A percentile compares a stretch with the other conserved stretches of the same genome.
Evolutionary conservation across 92 coral and sea anemone genomes (phyloP).

Genomic region (Epizoanthus rinbou): DNA sequence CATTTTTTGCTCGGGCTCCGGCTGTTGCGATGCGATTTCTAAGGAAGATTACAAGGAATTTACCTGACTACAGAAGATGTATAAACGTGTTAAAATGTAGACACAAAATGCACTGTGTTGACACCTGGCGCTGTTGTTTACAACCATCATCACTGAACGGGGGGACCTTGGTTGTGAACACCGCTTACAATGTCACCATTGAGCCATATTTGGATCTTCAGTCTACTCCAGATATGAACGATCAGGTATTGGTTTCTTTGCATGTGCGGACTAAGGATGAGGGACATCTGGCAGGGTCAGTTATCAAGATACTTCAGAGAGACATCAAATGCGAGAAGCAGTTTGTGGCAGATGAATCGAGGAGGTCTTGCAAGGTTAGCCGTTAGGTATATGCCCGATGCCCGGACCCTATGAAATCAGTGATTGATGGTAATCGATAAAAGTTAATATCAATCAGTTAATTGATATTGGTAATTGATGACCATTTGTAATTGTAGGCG

Average conservation of each 20-base stretch:
- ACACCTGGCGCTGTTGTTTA: conserved; percentile 32
- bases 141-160: background rate
- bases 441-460: too few species aligned
- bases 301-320: conserved; percentile 16
- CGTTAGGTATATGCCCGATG: too few species aligned
- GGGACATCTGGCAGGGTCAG: conserved; percentile 41
- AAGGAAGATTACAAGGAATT: background rate
- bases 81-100: conserved; percentile 14
- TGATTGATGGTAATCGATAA: too few species aligned
- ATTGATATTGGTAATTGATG: too few species aligned
- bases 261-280: conserved; percentile 48
- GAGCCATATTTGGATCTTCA: conserved; percentile 63
- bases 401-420: too few species aligned
- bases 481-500: too few species aligned
- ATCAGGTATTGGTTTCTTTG: conserved; percentile 43
- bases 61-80: conserved; percentile 8
- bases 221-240: conserved; percentile 41
- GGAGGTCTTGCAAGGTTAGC: conserved; percentile 6
- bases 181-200: conserved; percentile 59
- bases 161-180: conserved; percentile 42
- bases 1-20: too few species aligned
- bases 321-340: conserved; percentile 43
- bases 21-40: background rate
- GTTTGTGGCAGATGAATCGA: background rate
- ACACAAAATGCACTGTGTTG: conserved; percentile 50